Base-by-base conservation (phyloP, 1,140 invertebrate species). In the Drosophila sproati region DNA sequence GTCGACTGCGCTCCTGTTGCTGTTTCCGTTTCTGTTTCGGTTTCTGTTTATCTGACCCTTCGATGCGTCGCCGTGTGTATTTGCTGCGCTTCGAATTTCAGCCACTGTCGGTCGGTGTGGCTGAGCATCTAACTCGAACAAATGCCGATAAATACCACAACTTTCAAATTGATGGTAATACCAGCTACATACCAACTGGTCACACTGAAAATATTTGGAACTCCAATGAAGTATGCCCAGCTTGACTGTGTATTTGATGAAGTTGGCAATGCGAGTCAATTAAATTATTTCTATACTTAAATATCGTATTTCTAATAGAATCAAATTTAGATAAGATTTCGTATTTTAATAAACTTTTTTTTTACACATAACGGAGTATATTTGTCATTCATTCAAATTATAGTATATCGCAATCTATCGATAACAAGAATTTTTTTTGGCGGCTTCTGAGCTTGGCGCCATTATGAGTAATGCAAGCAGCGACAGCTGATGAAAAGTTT, bases 81-180 rank as follows among this genome's bases (percentile, higher is more conserved):
- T 80, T 67, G 69, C 64, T 80, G 74, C 78, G 80, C 78, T 80
- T 71, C 70, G 57, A 77, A 74, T 73, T 73, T 80, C 69, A 77
- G 74, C 54, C 73, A 76, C 73, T 72, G 73, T 60, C 45, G 60
- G 54, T 10, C 73, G 60, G 73, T 76, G 73, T 76, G 59, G 35
- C 68, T 59, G 52, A 59, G 20, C 35, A 32, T 12, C 6, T n/a
- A 7, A 12, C 3, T 43, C 51, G 8, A 35, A 52, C 20, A 59
- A 28, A 59, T 47, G 31, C 54, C 54, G 39, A 43, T 28, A 51
- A 47, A 28, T 4, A 7, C 39, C 7, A 20, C 35, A 41, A 37
- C 37, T 7, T 4, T 12, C 7, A 34, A 8, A 48, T 35, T 0
- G 3, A 1, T 66, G 51, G 72, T 34, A 51, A 39, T 50, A 29